These are phyloP conservation scores for Ondatra zibethicus DNA, from an alignment of 2,113 vertebrate species.

Conservation along the genomic window DNA sequence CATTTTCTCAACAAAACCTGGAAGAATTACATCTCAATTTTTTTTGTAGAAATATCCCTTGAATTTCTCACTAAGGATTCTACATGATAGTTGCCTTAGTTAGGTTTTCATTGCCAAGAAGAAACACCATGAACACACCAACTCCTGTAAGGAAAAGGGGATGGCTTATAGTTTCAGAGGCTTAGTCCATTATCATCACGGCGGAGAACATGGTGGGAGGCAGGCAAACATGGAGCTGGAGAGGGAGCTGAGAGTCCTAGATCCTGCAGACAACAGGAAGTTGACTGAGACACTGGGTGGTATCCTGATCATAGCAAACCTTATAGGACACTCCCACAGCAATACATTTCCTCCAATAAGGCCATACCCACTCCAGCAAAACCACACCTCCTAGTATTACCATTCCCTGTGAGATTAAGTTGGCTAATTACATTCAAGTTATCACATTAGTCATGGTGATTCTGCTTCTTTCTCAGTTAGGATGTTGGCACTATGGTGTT, in stretches of 20 bases:
- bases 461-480: conserved; percentile 34
- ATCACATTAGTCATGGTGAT: background rate
- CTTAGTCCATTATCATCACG: background rate
- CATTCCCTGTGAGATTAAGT: background rate
- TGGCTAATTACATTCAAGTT: background rate
- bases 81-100: background rate
- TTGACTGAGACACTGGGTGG: background rate
- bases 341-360: background rate
- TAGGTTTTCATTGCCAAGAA: background rate
- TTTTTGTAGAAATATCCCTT: background rate
- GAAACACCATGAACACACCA: background rate
- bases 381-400: background rate
- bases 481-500: background rate
- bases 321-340: accelerated
- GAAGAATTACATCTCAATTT: background rate
- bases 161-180: background rate
- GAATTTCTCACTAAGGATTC: background rate
- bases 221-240: background rate
- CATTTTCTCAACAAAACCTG: background rate
- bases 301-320: background rate
- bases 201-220: background rate
- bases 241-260: background rate
- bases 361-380: background rate
- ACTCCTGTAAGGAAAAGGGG: background rate
- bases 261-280: background rate